Percentiles rank a stretch among this genome's conserved stretches.
Conservation (phyloP, 2,888 invertebrate genomes). For the Ecliptopera silaceata region DNA sequence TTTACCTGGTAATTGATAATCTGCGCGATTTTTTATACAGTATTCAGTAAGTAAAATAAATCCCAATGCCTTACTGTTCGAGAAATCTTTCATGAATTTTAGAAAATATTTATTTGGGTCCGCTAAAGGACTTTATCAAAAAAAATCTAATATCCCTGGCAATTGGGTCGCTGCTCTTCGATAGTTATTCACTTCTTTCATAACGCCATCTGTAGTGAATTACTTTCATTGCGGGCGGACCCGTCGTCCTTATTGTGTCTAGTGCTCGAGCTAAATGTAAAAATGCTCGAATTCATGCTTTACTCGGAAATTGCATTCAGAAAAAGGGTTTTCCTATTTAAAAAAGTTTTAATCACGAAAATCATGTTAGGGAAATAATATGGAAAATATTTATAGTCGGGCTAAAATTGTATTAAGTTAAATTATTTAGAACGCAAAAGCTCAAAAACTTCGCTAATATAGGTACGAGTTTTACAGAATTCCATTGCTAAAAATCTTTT, state of each 20-base stretch:
- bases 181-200: conserved; percentile 24
- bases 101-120: neutral
- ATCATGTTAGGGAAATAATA: too few species aligned
- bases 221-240: conserved; percentile 13
- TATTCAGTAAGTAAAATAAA: too few species aligned
- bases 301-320: conserved; percentile 6
- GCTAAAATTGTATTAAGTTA: too few species aligned
- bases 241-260: conserved; percentile 16
- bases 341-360: neutral
- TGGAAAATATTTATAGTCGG: too few species aligned
- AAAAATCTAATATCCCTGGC: conserved; percentile 12
- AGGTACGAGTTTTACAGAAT: too few species aligned
- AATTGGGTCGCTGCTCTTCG: conserved; percentile 13
- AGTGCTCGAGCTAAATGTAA: conserved; percentile 10
- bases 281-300: conserved; percentile 12
- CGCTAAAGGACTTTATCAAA: conserved; percentile 3
- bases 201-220: conserved; percentile 14
- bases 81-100: neutral
- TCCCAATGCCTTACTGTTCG: neutral
- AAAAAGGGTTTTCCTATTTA: neutral
- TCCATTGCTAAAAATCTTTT: too few species aligned
- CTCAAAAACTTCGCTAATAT: too few species aligned
- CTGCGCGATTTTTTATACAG: too few species aligned
- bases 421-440: too few species aligned
- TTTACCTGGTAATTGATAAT: too few species aligned